phyloP scores from a whole-genome alignment of 2,888 invertebrate species.

The Crocallis elinguaria region DNA sequence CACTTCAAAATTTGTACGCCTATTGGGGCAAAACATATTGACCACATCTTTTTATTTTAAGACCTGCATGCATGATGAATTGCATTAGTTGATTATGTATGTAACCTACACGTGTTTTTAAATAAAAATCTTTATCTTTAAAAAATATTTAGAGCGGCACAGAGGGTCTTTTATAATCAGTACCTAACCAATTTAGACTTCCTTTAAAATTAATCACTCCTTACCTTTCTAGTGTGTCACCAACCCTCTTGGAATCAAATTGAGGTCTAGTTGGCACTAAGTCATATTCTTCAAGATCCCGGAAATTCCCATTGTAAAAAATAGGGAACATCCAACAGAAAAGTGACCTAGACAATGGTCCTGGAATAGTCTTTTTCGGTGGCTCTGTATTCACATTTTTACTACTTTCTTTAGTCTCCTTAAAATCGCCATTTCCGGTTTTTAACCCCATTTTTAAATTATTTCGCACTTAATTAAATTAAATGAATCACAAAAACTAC shows the following conservation, averaged over 20 bases:
- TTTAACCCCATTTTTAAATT: slow-evolving; percentile 42
- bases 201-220: too few species aligned
- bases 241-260: slow-evolving; percentile 88
- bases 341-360: slow-evolving; percentile 84
- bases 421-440: slow-evolving; percentile 32
- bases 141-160: too few species aligned
- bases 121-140: too few species aligned
- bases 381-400: slow-evolving; percentile 23
- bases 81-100: too few species aligned
- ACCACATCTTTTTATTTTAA: too few species aligned
- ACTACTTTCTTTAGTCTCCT: slow-evolving; percentile 39
- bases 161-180: too few species aligned
- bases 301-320: slow-evolving; percentile 89
- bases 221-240: slow-evolving; percentile 88
- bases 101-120: too few species aligned
- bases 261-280: slow-evolving; percentile 88
- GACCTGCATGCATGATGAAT: too few species aligned
- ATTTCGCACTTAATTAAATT: neutral
- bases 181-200: too few species aligned
- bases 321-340: slow-evolving; percentile 91
- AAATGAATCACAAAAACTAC: slow-evolving; percentile 6
- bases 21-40: too few species aligned
- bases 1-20: too few species aligned
- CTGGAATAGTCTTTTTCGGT: slow-evolving; percentile 57
- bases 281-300: slow-evolving; percentile 89